A percentile compares a stretch with the other conserved stretches of the same genome.
phyloP scores from a whole-genome alignment of 1,140 invertebrate species.

The Subanguina moxae region DNA sequence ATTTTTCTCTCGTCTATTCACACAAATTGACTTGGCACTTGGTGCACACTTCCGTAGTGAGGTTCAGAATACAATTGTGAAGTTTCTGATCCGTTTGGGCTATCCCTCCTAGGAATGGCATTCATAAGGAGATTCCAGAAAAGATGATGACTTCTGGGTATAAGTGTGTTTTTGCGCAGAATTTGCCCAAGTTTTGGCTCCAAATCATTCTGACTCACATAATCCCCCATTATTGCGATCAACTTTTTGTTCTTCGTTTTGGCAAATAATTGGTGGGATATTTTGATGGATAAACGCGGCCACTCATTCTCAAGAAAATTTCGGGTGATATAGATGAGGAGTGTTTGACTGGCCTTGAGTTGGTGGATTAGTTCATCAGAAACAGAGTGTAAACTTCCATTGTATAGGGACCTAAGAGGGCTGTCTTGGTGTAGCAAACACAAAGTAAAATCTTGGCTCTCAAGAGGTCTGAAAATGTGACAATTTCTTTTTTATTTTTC shows the following conservation, averaged over 20 bases:
- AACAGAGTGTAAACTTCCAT: conserved; percentile 32
- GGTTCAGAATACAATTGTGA: conserved; percentile 2
- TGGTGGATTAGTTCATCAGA: conserved; percentile 45
- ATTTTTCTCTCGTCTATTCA: not conserved
- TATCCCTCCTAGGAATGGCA: not conserved
- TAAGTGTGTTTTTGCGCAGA: conserved; percentile 39
- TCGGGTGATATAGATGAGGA: conserved; percentile 46
- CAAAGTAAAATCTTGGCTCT: conserved; percentile 38
- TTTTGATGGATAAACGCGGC: conserved; percentile 49
- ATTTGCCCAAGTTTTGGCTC: conserved; percentile 53
- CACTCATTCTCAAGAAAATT: conserved; percentile 54
- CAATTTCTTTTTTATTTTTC: not conserved
- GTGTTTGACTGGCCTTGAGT: conserved; percentile 40
- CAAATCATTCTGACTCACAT: conserved; percentile 36
- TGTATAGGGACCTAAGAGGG: conserved; percentile 9
- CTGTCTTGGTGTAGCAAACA: conserved; percentile 47
- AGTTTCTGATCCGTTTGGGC: not conserved
- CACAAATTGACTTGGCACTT: conserved; percentile 3
- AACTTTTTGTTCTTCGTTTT: conserved; percentile 37
- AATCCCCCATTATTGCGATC: conserved; percentile 29
- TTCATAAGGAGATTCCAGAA: not conserved
- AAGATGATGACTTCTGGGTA: not conserved
- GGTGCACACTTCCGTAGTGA: not conserved
- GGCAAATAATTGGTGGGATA: conserved; percentile 47
- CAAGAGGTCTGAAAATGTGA: conserved; percentile 39